Conservation (phyloP, 2,113 vertebrate species). For the Amia ocellicauda region DNA sequence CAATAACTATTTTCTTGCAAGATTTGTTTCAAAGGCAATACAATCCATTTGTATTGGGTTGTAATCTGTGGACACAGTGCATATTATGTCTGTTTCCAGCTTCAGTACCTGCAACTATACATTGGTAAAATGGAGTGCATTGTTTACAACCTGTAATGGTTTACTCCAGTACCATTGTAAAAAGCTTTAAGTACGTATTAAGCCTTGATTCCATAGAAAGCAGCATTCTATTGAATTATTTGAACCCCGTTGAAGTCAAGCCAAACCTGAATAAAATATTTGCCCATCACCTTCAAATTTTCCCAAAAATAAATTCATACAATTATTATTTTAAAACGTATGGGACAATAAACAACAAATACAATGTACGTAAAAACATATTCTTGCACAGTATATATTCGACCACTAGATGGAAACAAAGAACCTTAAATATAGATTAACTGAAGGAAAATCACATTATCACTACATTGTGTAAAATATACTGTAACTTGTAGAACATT, state of each 20-base stretch:
- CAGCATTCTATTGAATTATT: constrained; percentile 25
- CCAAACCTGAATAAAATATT: constrained; percentile 50
- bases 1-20: too few species aligned
- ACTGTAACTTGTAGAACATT: too few species aligned
- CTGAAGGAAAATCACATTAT: too few species aligned
- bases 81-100: background rate
- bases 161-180: background rate
- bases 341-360: background rate
- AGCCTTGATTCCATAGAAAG: background rate
- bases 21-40: too few species aligned
- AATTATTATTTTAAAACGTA: background rate
- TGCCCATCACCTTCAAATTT: constrained; percentile 33
- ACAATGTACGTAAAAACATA: background rate
- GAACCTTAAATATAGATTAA: too few species aligned
- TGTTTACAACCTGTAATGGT: background rate
- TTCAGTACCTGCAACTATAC: constrained; percentile 33
- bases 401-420: background rate
- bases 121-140: background rate
- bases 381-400: too few species aligned
- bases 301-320: constrained; percentile 4
- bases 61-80: too few species aligned
- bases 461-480: too few species aligned
- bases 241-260: constrained; percentile 51
- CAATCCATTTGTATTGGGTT: too few species aligned
- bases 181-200: background rate